Evolutionary conservation across 2,888 invertebrate species (phyloP).

Genomic region (Phalangium opilio): DNA sequence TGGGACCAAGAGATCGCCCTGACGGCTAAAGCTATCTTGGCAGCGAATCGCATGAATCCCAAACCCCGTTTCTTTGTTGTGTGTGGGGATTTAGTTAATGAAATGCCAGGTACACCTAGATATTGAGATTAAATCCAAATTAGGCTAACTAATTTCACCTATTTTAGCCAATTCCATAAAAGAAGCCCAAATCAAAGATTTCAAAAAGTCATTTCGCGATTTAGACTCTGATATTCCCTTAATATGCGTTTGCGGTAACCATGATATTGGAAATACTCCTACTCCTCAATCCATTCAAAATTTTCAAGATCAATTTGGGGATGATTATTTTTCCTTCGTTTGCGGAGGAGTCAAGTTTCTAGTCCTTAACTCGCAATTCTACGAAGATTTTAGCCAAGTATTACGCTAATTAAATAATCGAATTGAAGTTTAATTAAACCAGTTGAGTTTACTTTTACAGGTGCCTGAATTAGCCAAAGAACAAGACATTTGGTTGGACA

Average conservation of each 20-base stretch:
- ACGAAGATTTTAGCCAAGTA: slow-evolving; percentile 24
- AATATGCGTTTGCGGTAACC: slow-evolving; percentile 39
- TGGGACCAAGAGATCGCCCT: slow-evolving; percentile 35
- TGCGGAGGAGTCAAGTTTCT: slow-evolving; percentile 36
- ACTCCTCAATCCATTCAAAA: slow-evolving; percentile 28
- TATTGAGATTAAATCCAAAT: too few species aligned
- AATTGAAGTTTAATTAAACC: too few species aligned
- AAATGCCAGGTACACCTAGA: slow-evolving; percentile 31
- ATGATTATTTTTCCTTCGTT: slow-evolving; percentile 38
- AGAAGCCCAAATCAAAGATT: slow-evolving; percentile 32
- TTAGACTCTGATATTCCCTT: slow-evolving; percentile 34
- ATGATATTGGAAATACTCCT: slow-evolving; percentile 38
- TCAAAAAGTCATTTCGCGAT: slow-evolving; percentile 28
- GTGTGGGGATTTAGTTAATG: slow-evolving; percentile 38
- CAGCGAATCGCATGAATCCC: slow-evolving; percentile 34
- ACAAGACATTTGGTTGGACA: slow-evolving; percentile 34
- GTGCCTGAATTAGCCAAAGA: slow-evolving; percentile 27
- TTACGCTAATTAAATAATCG: slow-evolving; percentile 1
- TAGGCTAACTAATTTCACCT: too few species aligned
- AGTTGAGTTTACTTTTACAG: too few species aligned
- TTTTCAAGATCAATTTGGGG: slow-evolving; percentile 24
- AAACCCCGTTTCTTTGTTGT: slow-evolving; percentile 35
- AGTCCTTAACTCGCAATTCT: slow-evolving; percentile 37
- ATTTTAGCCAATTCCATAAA: too few species aligned
- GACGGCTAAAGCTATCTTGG: slow-evolving; percentile 28